phyloP scores from a whole-genome alignment of 2,113 vertebrate species.

The Cisticola juncidis region DNA sequence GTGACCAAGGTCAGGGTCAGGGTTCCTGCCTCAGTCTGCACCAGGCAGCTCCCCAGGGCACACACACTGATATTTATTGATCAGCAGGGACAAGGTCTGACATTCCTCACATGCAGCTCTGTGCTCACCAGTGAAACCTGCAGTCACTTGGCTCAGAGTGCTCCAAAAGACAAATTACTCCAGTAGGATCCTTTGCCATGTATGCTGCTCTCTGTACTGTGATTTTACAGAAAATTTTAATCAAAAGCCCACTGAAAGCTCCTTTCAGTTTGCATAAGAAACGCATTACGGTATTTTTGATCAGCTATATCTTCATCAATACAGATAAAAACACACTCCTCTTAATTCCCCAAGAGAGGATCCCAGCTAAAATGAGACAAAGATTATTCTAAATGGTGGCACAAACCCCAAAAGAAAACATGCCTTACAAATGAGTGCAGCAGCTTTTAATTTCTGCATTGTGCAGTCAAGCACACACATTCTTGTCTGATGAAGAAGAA shows the following conservation, averaged over 20 bases:
- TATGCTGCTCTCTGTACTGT: not conserved
- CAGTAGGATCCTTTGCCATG: not conserved
- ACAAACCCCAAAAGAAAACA: slow-evolving; percentile 54
- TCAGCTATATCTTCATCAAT: not conserved
- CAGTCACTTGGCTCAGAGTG: not conserved
- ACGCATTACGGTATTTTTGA: not conserved
- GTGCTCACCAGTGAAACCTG: rapidly evolving
- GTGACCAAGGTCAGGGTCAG: not conserved
- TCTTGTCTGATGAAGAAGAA: slow-evolving; percentile 57
- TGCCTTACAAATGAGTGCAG: slow-evolving; percentile 43
- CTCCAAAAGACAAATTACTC: not conserved
- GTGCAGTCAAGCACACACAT: slow-evolving; percentile 20
- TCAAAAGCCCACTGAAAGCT: not conserved
- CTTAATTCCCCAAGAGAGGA: not conserved
- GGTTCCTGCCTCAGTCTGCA: not conserved
- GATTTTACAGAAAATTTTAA: not conserved
- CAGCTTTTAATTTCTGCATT: slow-evolving; percentile 49
- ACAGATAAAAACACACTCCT: not conserved
- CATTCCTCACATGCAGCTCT: not conserved
- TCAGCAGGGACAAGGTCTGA: not conserved
- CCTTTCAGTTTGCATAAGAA: not conserved
- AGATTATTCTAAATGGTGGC: slow-evolving; percentile 44
- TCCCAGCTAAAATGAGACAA: slow-evolving; percentile 22
- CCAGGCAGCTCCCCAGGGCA: not conserved
- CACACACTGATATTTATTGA: rapidly evolving